A percentile compares a stretch with the other conserved stretches of the same genome.
These are phyloP conservation scores for Pedionomus torquatus DNA, from an alignment of 2,113 vertebrate genomes.

Conservation along the genomic window DNA sequence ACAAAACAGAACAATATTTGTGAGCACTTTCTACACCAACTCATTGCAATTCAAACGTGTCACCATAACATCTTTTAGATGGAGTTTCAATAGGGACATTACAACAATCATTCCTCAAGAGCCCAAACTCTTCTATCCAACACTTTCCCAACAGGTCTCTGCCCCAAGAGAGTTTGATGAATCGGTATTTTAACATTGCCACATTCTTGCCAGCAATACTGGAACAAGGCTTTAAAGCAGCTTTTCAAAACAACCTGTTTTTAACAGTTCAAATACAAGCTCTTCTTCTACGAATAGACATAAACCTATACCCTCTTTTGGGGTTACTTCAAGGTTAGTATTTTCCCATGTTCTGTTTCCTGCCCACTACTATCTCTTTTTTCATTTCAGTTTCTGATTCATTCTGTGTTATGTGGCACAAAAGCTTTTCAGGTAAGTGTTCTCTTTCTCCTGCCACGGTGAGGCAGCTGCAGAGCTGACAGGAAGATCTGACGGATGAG, in stretches of 20 bases:
- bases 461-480: not conserved
- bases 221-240: not conserved
- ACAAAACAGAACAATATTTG: not conserved
- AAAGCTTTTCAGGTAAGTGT: not conserved
- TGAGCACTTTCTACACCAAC: not conserved
- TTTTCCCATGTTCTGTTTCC: not conserved
- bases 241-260: not conserved
- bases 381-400: not conserved
- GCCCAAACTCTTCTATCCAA: not conserved
- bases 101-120: not conserved
- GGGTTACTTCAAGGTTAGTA: not conserved
- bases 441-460: not conserved
- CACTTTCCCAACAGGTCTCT: not conserved
- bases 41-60: not conserved
- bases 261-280: not conserved
- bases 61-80: not conserved
- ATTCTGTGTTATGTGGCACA: not conserved
- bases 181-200: not conserved
- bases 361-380: not conserved
- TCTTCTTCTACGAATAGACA: not conserved
- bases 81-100: not conserved
- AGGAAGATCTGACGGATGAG: not conserved
- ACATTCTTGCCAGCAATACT: not conserved
- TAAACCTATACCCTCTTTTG: not conserved
- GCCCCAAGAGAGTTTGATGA: not conserved